These are phyloP conservation scores for Dicrurus megarhynchus DNA, from an alignment of 2,113 vertebrate genomes.

Conservation along the genomic window DNA sequence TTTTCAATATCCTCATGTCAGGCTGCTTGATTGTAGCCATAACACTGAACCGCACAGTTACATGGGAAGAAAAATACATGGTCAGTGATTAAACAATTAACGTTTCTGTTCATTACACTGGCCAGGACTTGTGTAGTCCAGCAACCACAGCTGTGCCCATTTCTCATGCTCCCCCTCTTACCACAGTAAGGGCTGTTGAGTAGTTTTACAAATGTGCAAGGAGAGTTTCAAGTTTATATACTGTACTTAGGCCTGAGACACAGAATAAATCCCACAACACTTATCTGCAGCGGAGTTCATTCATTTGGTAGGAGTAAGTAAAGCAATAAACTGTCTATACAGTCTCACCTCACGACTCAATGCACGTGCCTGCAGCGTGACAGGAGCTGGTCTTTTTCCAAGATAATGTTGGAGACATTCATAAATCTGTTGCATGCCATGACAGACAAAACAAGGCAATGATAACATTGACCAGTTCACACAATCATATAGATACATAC, in stretches of 20 bases:
- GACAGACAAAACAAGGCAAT: not conserved
- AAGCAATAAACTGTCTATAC: not conserved
- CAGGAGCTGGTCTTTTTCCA: conserved; percentile 71
- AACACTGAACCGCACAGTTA: not conserved
- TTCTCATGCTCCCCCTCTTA: not conserved
- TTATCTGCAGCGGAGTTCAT: not conserved
- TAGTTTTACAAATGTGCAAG: not conserved
- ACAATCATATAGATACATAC: not conserved
- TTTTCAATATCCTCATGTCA: not conserved
- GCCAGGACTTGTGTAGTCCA: not conserved
- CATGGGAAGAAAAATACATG: not conserved
- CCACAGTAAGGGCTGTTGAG: not conserved
- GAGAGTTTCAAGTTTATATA: not conserved
- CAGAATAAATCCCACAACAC: not conserved
- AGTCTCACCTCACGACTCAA: conserved; percentile 83
- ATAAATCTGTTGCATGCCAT: conserved; percentile 77
- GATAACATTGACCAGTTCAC: not conserved
- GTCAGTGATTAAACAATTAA: not conserved
- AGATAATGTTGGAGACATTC: conserved; percentile 84
- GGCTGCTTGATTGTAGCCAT: not conserved
- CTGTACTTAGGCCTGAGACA: not conserved
- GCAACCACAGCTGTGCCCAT: not conserved
- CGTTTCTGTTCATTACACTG: not conserved
- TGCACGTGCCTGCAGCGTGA: conserved; percentile 70
- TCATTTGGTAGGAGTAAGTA: not conserved